Conservation (phyloP, 2,113 vertebrate genomes). For the Myotis brandtii region DNA sequence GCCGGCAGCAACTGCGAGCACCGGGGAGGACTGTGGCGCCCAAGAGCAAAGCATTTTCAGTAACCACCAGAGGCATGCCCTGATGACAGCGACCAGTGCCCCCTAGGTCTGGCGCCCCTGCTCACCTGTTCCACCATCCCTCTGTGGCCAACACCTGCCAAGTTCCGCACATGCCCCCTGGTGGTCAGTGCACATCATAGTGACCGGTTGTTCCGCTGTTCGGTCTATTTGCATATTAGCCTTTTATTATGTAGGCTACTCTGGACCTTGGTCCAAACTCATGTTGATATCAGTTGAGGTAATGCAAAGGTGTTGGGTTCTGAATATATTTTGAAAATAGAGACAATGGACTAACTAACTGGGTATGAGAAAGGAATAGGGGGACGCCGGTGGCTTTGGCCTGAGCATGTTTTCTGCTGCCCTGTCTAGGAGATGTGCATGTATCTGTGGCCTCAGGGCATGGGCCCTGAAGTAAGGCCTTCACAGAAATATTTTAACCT, state of each 20-base stretch:
- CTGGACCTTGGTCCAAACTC: not conserved
- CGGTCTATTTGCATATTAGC: too few species aligned
- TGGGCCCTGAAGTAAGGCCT: not conserved
- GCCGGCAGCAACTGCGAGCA: too few species aligned
- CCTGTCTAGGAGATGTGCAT: not conserved
- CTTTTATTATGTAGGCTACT: not conserved
- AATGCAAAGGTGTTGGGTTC: not conserved
- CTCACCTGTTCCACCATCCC: too few species aligned
- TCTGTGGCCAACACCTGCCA: too few species aligned
- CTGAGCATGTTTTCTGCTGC: not conserved
- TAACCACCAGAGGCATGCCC: too few species aligned
- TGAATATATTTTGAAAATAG: not conserved
- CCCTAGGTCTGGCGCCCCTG: too few species aligned
- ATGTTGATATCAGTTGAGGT: not conserved
- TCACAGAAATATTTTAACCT: not conserved
- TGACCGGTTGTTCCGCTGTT: too few species aligned
- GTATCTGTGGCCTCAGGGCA: not conserved
- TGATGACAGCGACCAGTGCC: too few species aligned
- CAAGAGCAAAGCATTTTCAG: too few species aligned
- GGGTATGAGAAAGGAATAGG: not conserved
- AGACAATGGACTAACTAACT: not conserved
- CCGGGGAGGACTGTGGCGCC: too few species aligned
- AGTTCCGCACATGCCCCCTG: too few species aligned
- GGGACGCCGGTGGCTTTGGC: not conserved
- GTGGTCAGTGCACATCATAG: too few species aligned